Evolutionary conservation across 2,113 vertebrate genomes (phyloP), one percentile per base, ranked within the genome.

Genomic region (Procavia capensis): DNA sequence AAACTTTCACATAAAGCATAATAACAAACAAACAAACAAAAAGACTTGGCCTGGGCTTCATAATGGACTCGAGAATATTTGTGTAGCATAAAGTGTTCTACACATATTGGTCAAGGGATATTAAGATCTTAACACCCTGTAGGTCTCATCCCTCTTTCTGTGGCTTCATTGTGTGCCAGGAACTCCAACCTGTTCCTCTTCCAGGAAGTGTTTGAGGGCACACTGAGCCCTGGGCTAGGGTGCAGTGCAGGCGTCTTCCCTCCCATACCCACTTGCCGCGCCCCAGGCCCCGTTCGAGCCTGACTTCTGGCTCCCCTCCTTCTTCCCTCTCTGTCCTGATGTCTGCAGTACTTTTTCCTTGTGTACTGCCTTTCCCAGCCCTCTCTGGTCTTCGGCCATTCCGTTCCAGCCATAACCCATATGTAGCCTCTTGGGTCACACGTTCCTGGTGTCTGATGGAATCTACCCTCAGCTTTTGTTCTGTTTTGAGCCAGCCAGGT

Each of bases 21-120:
- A n/a, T n/a, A n/a, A n/a, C n/a, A n/a, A n/a, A n/a, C n/a, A n/a
- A n/a, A n/a, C n/a, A n/a, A n/a, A n/a, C n/a, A n/a, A n/a, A n/a
- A 89, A 68, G 85, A 36, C 19, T 90, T 22, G 36, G 88, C 54
- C 29, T 43, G 78, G 50, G 43, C 66, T 94, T 89, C 78, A 64
- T 76, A 81, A 84, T 88, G 63, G 79, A 29, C 84, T 74, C 91
- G 91, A 85, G 85, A 95, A 79, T 66, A 36, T 93, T 76, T 86
- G 43, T 91, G 74, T 78, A 66, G 31, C 57, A n/a, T 19, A 76
- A 4, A 78, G 72, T 78, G 29, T 63, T 93, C 57, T 88, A 36
- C 0, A 16, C 45, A 20, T 1, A n/a, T 75, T 86, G 43, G 45
- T 41, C 39, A 17, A 11, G 83, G 85, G 59, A 90, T 17, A 36